These are phyloP conservation scores for Hyposmocoma kahamanoa DNA, from an alignment of 1,140 invertebrate genomes.

Conservation along the genomic window DNA sequence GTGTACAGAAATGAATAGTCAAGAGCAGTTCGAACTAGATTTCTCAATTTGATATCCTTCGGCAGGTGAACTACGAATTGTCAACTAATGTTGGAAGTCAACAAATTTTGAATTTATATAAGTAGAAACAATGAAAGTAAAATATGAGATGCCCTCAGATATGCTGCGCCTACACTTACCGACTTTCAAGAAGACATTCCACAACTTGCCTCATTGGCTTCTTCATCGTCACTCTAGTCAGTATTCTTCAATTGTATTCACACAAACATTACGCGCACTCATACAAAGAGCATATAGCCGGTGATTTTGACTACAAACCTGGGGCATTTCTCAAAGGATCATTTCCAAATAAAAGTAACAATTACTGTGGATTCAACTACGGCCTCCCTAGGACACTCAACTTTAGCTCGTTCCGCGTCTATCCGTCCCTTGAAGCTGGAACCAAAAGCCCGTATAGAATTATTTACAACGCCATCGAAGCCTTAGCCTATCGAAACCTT, in stretches of 20 bases:
- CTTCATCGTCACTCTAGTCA: slow-evolving; percentile 37
- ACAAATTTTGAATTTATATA: no score
- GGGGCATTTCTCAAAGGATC: slow-evolving; percentile 74
- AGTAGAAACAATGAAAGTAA: slow-evolving; percentile 28
- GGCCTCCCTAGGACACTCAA: slow-evolving; percentile 73
- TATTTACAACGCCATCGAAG: slow-evolving; percentile 77
- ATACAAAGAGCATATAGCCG: slow-evolving; percentile 22
- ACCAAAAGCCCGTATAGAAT: slow-evolving; percentile 76
- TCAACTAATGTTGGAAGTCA: no score
- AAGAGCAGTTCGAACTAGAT: no score
- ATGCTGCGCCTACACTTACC: slow-evolving; percentile 53
- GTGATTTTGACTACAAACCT: slow-evolving; percentile 60
- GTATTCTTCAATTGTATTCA: slow-evolving; percentile 47
- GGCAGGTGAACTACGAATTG: no score
- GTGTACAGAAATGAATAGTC: no score
- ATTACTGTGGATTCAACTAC: slow-evolving; percentile 78
- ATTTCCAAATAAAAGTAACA: slow-evolving; percentile 68
- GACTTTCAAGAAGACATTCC: slow-evolving; percentile 43
- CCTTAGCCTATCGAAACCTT: slow-evolving; percentile 41
- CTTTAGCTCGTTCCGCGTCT: slow-evolving; percentile 64
- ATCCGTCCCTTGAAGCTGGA: slow-evolving; percentile 74
- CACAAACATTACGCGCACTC: slow-evolving; percentile 36
- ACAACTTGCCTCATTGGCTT: slow-evolving; percentile 39
- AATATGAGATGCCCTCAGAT: slow-evolving; percentile 61
- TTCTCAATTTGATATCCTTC: no score